Percentiles rank a stretch among this genome's conserved stretches.
These are phyloP conservation scores for Meteorus colon DNA, from an alignment of 2,888 invertebrate species.

Conservation along the genomic window DNA sequence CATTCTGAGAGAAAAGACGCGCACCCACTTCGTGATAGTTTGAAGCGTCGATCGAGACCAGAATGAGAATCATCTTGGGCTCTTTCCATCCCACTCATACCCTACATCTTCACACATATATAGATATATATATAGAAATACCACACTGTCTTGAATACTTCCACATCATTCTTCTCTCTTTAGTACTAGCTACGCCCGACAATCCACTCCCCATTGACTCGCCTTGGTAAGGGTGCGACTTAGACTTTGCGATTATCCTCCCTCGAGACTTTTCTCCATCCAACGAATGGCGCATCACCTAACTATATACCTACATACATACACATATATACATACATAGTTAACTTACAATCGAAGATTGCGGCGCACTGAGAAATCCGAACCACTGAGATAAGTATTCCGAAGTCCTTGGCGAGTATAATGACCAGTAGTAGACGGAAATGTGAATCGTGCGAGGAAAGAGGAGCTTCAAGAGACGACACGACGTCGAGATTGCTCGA, in stretches of 20 bases:
- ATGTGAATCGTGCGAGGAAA: conserved; percentile 30
- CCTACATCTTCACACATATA: background rate
- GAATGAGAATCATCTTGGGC: conserved; percentile 44
- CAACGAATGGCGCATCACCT: background rate
- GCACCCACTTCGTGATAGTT: conserved; percentile 36
- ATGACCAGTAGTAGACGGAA: conserved; percentile 35
- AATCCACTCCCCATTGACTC: conserved; percentile 24
- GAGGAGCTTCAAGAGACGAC: conserved; percentile 1
- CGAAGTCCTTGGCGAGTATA: conserved; percentile 27
- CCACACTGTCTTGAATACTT: conserved; percentile 22
- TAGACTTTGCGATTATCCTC: conserved; percentile 36
- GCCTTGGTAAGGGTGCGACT: conserved; percentile 24
- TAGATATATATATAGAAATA: background rate
- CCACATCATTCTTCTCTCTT: conserved; percentile 14
- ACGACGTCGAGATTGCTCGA: conserved; percentile 19
- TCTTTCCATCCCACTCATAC: conserved; percentile 15
- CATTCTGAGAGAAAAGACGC: conserved; percentile 30
- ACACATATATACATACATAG: background rate
- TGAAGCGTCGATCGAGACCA: conserved; percentile 42
- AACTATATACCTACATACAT: background rate
- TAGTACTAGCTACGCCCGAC: conserved; percentile 17
- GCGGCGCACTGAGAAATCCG: conserved; percentile 36
- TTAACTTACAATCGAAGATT: conserved; percentile 42
- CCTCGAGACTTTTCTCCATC: conserved; percentile 25
- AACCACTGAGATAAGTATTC: conserved; percentile 44